Evolutionary conservation across 2,888 invertebrate species (phyloP).

Genomic region (Saturnia pavonia): DNA sequence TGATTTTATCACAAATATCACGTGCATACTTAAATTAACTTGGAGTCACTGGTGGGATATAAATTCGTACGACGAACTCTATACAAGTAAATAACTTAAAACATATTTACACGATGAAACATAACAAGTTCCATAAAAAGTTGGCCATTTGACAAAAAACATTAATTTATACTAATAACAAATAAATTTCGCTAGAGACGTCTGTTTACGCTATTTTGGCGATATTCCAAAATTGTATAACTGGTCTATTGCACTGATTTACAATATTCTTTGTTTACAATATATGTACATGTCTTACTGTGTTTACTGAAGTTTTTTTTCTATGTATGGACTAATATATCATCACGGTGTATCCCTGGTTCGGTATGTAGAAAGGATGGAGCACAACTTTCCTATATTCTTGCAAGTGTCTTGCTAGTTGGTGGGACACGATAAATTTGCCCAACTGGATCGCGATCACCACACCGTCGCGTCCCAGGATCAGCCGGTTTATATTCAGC

Average conservation of each 20-base stretch:
- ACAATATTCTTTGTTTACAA: slow-evolving; percentile 10
- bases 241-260: slow-evolving; percentile 13
- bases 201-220: slow-evolving; percentile 13
- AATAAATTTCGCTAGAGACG: slow-evolving; percentile 8
- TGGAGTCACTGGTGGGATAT: background rate
- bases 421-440: no score
- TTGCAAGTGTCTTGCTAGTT: no score
- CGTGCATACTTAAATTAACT: background rate
- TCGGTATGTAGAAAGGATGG: background rate
- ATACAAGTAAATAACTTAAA: background rate
- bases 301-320: slow-evolving; percentile 2
- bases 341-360: no score
- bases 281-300: background rate
- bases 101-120: background rate
- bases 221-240: slow-evolving; percentile 13
- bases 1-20: background rate
- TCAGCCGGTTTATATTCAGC: no score
- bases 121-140: slow-evolving; percentile 7
- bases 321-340: background rate
- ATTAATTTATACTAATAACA: slow-evolving; percentile 21
- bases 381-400: no score
- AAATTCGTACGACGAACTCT: background rate
- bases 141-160: slow-evolving; percentile 22
- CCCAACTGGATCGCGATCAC: no score
- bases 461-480: no score